These are phyloP conservation scores for Hyppa rectilinea DNA, from an alignment of 2,888 invertebrate genomes.

Conservation along the genomic window DNA sequence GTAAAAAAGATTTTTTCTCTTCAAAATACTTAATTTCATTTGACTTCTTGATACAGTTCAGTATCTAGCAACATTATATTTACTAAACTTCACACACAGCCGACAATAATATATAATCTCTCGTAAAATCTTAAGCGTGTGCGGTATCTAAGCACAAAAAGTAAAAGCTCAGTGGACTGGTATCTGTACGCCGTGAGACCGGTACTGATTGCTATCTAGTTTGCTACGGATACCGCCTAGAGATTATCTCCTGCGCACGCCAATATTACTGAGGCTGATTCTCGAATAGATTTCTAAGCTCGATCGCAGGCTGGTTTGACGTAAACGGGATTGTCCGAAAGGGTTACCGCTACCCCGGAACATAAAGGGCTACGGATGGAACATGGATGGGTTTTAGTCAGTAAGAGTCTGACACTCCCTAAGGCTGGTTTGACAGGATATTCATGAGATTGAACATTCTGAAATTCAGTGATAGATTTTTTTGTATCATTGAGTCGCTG, in stretches of 20 bases:
- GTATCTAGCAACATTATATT: not conserved
- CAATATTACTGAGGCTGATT: constrained; percentile 21
- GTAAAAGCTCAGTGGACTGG: constrained; percentile 67
- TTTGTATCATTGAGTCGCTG: not conserved
- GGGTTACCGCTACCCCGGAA: no score
- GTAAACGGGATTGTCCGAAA: no score
- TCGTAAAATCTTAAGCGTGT: constrained; percentile 32
- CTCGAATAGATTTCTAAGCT: constrained; percentile 40
- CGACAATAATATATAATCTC: constrained; percentile 36
- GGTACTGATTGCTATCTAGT: constrained; percentile 60
- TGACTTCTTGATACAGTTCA: no score
- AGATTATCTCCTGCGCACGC: constrained; percentile 38
- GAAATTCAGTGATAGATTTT: not conserved
- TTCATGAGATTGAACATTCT: not conserved
- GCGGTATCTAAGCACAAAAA: constrained; percentile 61
- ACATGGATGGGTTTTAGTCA: no score
- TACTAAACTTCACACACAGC: not conserved
- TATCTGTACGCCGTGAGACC: constrained; percentile 54
- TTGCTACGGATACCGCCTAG: constrained; percentile 43
- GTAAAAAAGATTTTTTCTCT: no score
- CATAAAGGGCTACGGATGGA: no score
- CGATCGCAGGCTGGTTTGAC: not conserved
- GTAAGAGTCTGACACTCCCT: no score
- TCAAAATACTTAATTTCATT: not conserved
- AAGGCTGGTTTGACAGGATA: not conserved